Percentiles rank a stretch among this genome's conserved stretches.
Conservation (phyloP, 2,113 vertebrate species). For the Dolichotis patagonum region DNA sequence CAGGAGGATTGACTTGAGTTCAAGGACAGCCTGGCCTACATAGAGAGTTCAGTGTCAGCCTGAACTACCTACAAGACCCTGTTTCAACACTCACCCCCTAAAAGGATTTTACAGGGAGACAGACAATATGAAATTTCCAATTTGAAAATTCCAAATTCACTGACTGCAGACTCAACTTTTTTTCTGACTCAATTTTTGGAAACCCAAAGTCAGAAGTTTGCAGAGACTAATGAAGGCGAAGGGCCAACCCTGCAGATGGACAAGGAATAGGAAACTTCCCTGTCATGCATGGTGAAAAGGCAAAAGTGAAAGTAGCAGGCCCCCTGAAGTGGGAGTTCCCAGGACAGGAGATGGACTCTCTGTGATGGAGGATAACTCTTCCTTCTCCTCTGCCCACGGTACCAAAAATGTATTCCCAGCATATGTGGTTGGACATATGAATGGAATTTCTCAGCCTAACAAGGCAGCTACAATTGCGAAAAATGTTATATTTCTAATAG, state of each 20-base stretch:
- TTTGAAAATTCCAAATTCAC: slow-evolving; percentile 24
- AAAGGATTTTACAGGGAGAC: neutral
- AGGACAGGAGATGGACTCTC: neutral
- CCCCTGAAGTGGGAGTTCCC: neutral
- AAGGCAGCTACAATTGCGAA: neutral
- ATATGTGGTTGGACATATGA: neutral
- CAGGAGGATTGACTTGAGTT: neutral
- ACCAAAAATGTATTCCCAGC: too few relatives aligned
- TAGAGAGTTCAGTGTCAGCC: neutral
- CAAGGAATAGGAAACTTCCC: neutral
- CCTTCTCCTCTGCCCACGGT: neutral
- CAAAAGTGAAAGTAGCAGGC: neutral
- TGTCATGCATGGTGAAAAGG: accelerated
- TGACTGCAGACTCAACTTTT: slow-evolving; percentile 56
- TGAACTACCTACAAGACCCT: neutral
- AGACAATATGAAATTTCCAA: neutral
- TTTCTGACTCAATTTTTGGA: slow-evolving; percentile 50
- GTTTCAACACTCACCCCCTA: neutral
- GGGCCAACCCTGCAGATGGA: neutral
- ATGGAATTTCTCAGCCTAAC: neutral
- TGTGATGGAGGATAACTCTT: accelerated
- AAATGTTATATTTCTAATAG: neutral
- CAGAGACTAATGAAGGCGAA: slow-evolving; percentile 1
- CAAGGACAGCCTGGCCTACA: too few relatives aligned
- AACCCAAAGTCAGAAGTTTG: neutral